Conservation (phyloP, 2,888 invertebrate genomes). For the Dicycla oo region DNA sequence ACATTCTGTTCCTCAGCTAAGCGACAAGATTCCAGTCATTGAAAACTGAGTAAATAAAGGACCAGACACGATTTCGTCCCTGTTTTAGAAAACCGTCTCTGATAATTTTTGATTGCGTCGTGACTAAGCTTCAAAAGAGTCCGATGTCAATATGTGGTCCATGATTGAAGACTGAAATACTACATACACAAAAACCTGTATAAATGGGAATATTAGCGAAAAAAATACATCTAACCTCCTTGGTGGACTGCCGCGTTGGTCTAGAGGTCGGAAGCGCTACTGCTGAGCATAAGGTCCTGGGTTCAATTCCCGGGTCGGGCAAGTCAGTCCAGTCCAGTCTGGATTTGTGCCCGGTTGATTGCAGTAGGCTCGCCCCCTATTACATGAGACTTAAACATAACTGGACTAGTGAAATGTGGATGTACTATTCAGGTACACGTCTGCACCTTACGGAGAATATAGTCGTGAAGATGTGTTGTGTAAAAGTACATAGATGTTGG, state of each 20-base stretch:
- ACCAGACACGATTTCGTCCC: not conserved
- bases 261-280: too few species aligned
- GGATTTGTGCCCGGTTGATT: too few species aligned
- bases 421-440: too few species aligned
- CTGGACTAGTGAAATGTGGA: too few species aligned
- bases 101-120: not conserved
- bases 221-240: not conserved
- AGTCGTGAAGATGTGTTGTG: too few species aligned
- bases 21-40: not conserved
- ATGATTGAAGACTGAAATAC: not conserved
- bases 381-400: too few species aligned
- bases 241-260: too few species aligned
- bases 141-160: not conserved
- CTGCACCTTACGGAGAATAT: too few species aligned
- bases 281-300: too few species aligned
- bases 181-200: not conserved
- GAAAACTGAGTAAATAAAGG: not conserved
- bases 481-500: not conserved
- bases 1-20: not conserved
- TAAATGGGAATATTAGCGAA: not conserved
- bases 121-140: not conserved
- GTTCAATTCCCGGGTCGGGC: too few species aligned
- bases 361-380: too few species aligned
- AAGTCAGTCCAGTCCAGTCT: too few species aligned
- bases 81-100: not conserved